These are phyloP conservation scores for Magallana nippona DNA, from an alignment of 2,888 invertebrate species.

Conservation along the genomic window DNA sequence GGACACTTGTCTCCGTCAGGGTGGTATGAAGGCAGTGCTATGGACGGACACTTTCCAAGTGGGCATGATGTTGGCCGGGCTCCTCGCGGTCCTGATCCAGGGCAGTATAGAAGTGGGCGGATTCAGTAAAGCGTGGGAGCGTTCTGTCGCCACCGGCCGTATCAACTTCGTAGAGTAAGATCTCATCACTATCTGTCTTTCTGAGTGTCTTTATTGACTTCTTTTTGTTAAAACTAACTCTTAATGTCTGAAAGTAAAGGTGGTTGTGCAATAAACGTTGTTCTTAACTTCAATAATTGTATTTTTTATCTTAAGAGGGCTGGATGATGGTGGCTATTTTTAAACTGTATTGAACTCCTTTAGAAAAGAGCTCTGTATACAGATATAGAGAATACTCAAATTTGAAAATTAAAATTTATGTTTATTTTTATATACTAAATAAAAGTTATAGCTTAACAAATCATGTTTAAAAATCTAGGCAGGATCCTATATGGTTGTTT, in stretches of 20 bases:
- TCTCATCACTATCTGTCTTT: neutral
- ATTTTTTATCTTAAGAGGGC: too few relatives aligned
- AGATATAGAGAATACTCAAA: too few relatives aligned
- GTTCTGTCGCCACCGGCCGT: constrained; percentile 66
- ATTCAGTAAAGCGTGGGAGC: constrained; percentile 72
- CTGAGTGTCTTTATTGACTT: neutral
- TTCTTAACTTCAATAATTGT: too few relatives aligned
- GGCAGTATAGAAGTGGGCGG: constrained; percentile 78
- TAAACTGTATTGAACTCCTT: neutral
- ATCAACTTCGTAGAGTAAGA: constrained; percentile 76
- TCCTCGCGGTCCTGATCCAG: constrained; percentile 77
- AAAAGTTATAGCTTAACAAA: too few relatives aligned
- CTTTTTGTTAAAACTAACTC: neutral
- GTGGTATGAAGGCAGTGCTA: constrained; percentile 81
- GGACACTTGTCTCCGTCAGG: constrained; percentile 67
- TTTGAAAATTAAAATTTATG: too few relatives aligned
- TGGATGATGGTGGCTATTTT: too few relatives aligned
- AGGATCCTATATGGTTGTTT: too few relatives aligned
- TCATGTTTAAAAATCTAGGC: too few relatives aligned
- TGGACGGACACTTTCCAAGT: constrained; percentile 81
- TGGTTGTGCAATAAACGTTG: too few relatives aligned
- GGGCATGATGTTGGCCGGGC: constrained; percentile 78
- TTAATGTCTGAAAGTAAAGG: too few relatives aligned
- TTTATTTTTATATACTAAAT: too few relatives aligned
- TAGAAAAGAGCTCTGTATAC: too few relatives aligned